Conservation (phyloP, 2,797 vertebrate genomes). For the Meriones psammophilus region DNA sequence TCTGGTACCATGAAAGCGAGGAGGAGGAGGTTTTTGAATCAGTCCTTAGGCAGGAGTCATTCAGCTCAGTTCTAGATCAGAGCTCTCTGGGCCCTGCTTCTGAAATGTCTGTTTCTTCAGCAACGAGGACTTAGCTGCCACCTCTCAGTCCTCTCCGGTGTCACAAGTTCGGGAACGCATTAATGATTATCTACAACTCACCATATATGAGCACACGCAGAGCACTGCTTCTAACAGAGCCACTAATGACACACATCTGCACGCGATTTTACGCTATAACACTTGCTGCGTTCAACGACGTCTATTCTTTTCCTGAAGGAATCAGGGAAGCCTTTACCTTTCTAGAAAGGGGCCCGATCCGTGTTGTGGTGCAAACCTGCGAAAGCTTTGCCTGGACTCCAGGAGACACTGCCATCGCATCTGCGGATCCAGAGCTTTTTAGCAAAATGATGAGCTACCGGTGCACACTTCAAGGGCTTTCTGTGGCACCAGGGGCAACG, state of each 20-base stretch:
- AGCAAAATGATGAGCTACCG: slow-evolving; percentile 12
- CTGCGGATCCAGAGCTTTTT: background rate
- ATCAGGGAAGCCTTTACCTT: slow-evolving; percentile 16
- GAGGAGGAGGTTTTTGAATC: background rate
- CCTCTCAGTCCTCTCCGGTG: background rate
- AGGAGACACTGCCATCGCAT: background rate
- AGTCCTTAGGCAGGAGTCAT: background rate
- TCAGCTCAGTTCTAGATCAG: background rate
- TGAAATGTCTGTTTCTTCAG: background rate
- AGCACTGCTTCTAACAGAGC: slow-evolving; percentile 1
- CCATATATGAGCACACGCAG: slow-evolving; percentile 4
- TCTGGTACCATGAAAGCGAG: background rate
- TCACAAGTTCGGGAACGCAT: slow-evolving; percentile 25
- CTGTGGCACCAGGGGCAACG: background rate
- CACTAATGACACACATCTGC: background rate
- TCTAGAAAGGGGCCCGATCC: background rate
- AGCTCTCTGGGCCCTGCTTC: no score
- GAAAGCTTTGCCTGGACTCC: slow-evolving; percentile 24
- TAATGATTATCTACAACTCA: slow-evolving; percentile 17
- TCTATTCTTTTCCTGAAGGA: background rate
- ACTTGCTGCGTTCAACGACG: background rate
- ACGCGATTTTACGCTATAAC: background rate
- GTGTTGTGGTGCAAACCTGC: background rate
- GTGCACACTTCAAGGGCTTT: background rate
- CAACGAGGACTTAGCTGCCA: background rate